Evolutionary conservation across 1,140 invertebrate genomes (phyloP).

Genomic region (Drosophila jambulina): DNA sequence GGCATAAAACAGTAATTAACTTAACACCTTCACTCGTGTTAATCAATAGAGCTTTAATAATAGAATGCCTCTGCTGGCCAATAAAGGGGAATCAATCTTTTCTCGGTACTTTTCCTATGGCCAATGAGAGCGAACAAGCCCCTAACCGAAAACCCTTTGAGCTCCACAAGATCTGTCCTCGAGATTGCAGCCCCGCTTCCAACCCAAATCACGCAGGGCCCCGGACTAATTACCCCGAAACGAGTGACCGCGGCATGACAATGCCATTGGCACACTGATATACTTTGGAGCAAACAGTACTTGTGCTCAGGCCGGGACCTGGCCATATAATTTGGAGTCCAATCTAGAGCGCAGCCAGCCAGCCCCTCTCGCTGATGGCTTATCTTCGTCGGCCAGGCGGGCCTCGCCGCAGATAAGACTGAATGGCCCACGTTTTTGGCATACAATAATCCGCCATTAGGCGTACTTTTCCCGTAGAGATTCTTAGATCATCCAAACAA

Average conservation of each 20-base stretch:
- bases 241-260: constrained; percentile 33
- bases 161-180: constrained; percentile 20
- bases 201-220: constrained; percentile 39
- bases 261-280: constrained; percentile 29
- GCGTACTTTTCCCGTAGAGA: neutral
- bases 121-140: constrained; percentile 24
- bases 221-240: constrained; percentile 40
- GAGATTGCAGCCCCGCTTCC: constrained; percentile 14
- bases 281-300: constrained; percentile 27
- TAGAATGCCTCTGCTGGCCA: constrained; percentile 36
- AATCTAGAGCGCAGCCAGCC: constrained; percentile 29
- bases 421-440: constrained; percentile 23
- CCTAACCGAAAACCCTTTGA: constrained; percentile 24
- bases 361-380: constrained; percentile 34
- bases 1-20: constrained; percentile 56
- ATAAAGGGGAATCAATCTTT: constrained; percentile 20
- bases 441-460: constrained; percentile 30
- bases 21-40: constrained; percentile 63
- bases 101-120: constrained; percentile 45
- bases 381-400: constrained; percentile 24
- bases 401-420: constrained; percentile 31
- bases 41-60: constrained; percentile 52
- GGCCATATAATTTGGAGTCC: constrained; percentile 45
- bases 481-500: constrained; percentile 32
- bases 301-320: constrained; percentile 10